phyloP scores from a whole-genome alignment of 2,797 vertebrate genomes.

The Sebastiscus tertius region DNA sequence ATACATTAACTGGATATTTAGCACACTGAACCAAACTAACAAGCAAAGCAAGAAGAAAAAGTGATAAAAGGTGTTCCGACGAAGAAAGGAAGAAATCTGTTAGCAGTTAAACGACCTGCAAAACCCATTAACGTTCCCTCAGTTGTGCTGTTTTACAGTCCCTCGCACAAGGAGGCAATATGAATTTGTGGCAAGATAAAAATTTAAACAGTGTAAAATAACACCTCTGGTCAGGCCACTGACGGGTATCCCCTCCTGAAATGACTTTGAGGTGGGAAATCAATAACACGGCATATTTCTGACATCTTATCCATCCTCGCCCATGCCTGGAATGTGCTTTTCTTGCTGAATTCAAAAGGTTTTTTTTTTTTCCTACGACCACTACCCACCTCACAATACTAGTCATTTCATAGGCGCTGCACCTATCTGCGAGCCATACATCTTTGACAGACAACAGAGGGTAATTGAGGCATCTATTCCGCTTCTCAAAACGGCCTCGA shows the following conservation, averaged over 20 bases:
- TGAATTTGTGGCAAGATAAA: slow-evolving; percentile 15
- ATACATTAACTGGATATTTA: neutral
- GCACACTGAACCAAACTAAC: neutral
- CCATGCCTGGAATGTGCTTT: slow-evolving; percentile 49
- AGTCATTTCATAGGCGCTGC: slow-evolving; percentile 14
- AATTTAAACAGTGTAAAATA: slow-evolving; percentile 16
- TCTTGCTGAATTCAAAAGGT: slow-evolving; percentile 33
- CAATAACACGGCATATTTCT: slow-evolving; percentile 13
- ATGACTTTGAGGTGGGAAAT: slow-evolving; percentile 33
- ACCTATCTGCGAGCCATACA: slow-evolving; percentile 23
- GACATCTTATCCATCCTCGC: slow-evolving; percentile 54
- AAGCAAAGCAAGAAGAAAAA: neutral
- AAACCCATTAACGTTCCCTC: slow-evolving; percentile 23
- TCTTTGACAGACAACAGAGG: slow-evolving; percentile 40
- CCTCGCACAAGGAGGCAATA: neutral
- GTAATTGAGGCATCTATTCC: slow-evolving; percentile 56
- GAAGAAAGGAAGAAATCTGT: slow-evolving; percentile 29
- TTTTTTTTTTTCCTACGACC: slow-evolving; percentile 29
- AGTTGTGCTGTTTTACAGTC: slow-evolving; percentile 17
- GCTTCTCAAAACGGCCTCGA: slow-evolving; percentile 42
- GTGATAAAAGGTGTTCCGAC: slow-evolving; percentile 6
- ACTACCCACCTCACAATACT: slow-evolving; percentile 13
- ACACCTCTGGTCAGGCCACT: neutral
- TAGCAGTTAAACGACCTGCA: slow-evolving; percentile 37
- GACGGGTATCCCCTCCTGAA: slow-evolving; percentile 14